Base-by-base conservation (phyloP, 2,797 vertebrate genomes). In the Liparis tanakae region DNA sequence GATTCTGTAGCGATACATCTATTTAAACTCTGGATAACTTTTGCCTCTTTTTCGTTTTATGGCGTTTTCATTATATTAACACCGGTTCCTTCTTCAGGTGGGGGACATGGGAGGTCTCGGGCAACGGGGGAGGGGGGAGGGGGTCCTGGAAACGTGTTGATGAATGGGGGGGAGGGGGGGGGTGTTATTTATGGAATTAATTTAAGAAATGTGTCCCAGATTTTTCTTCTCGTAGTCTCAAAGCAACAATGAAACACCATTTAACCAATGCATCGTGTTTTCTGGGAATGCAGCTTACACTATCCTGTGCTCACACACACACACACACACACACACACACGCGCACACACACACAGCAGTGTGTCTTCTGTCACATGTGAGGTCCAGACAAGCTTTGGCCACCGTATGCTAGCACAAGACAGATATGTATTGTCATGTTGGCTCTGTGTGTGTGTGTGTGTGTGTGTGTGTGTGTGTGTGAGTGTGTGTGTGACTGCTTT, bases 381-480 rank as follows among this genome's bases (percentile, higher is more conserved):
- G 70, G 76, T 84, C 86, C 85, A 86, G 75, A 89, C 69, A 78
- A 71, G 57, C 71, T 43, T 76, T 73, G 67, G 46, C 67, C 54
- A 44, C 39, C 6, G 55, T 80, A 63, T 76, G 79, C 72, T 81
- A 88, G 56, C 48, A 72, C 54, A 67, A 78, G 56, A 50, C 48
- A 75, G 61, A 55, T 39, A 57, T 54, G 73, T 82, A 70, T 74
- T 78, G 69, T 33, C 83, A 66, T 65, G 22, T 65, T 44, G 22
- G 17, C 3, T 78, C 33, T 55, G 22, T 73, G 54, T 51, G 25
- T 66, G 46, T 57, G 59, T 69, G 25, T 53, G 34, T 76, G 55
- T 71, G 25, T 64, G 53, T 43, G 65, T 3, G 64, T 61, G 74
- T 76, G 66, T 71, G 62, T 76, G 79, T 73, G 66, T 71, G 62